phyloP scores from a whole-genome alignment of 2,113 vertebrate species.

The Atherinomorus stipes region DNA sequence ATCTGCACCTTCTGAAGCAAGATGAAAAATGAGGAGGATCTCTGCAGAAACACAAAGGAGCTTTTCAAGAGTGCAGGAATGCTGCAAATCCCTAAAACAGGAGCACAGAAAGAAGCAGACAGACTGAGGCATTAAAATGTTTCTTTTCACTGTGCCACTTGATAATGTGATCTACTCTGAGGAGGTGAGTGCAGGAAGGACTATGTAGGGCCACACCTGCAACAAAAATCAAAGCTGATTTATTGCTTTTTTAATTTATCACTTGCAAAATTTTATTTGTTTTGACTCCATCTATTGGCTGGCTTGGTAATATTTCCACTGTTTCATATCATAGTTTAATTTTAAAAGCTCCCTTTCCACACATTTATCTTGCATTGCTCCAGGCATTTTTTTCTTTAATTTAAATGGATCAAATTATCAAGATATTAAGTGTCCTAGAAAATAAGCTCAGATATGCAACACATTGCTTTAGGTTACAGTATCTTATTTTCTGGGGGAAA shows the following conservation, averaged over 20 bases:
- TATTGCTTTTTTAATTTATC: not conserved
- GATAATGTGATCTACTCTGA: conserved; percentile 29
- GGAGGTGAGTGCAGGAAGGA: conserved; percentile 13
- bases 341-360: conserved; percentile 13
- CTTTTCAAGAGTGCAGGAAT: conserved; percentile 54
- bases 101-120: conserved; percentile 3
- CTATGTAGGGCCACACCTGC: not conserved
- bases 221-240: conserved; percentile 8
- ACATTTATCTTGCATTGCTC: conserved; percentile 11
- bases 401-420: not conserved
- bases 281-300: conserved; percentile 50
- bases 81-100: conserved; percentile 22
- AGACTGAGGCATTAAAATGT: conserved; percentile 28
- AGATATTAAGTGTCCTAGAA: conserved; percentile 1
- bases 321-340: conserved; percentile 22
- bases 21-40: conserved; percentile 6
- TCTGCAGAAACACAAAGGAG: conserved; percentile 48
- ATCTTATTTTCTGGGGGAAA: too few relatives aligned
- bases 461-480: not conserved
- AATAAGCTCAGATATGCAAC: not conserved
- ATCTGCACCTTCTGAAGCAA: conserved; percentile 12
- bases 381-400: not conserved
- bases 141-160: conserved; percentile 23
- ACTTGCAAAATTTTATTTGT: conserved; percentile 5
- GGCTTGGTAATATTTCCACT: conserved; percentile 4